phyloP scores from a whole-genome alignment of 2,888 invertebrate genomes.

The Leuctra nigra region DNA sequence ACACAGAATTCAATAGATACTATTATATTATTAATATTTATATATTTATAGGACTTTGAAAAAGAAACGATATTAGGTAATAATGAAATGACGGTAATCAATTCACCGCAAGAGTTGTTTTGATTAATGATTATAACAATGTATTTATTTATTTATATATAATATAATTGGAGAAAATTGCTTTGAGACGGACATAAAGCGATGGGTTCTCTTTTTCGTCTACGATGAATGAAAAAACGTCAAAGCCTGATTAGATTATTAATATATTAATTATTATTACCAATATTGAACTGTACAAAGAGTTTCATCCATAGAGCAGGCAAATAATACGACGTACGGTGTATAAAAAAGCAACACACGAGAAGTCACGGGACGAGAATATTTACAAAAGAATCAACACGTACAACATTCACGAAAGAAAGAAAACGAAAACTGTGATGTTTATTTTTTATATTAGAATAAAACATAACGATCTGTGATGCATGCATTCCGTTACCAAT shows the following conservation, averaged over 20 bases:
- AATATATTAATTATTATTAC: neutral
- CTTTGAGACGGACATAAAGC: neutral
- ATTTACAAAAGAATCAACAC: neutral
- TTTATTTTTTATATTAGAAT: too few relatives aligned
- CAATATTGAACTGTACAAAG: too few relatives aligned
- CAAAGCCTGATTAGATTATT: neutral
- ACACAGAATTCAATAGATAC: conserved; percentile 12
- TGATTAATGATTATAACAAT: neutral
- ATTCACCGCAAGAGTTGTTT: neutral
- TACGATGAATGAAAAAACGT: conserved; percentile 4
- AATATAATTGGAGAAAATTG: neutral
- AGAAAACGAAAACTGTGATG: conserved; percentile 1
- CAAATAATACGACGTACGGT: neutral
- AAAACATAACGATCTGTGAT: too few relatives aligned
- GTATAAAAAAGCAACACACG: neutral
- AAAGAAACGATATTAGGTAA: neutral
- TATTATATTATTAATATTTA: conserved; percentile 12
- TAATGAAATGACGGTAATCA: neutral
- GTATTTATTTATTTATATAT: too few relatives aligned
- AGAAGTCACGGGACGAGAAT: neutral
- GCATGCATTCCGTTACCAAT: neutral
- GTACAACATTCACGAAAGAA: conserved; percentile 1
- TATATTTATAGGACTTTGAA: conserved; percentile 17
- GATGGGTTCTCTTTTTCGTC: neutral
- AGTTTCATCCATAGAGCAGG: neutral